Evolutionary conservation across 2,797 vertebrate genomes (phyloP).

Genomic region (Eospalax fontanierii): DNA sequence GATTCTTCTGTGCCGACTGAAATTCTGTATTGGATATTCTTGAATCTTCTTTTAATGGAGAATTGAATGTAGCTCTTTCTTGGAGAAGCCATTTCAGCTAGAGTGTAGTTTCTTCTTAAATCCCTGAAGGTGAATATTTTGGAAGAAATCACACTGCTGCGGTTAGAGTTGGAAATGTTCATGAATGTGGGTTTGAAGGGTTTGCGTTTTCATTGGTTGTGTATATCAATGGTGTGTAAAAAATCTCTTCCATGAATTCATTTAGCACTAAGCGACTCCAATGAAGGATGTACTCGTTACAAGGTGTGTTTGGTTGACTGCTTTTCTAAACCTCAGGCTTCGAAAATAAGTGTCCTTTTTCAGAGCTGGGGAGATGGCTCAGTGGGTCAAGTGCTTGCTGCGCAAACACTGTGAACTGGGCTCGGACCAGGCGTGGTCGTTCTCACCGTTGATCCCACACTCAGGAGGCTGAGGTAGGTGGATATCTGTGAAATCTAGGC

Average conservation of each 20-base stretch:
- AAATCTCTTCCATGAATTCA: neutral
- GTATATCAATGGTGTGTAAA: neutral
- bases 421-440: too few relatives aligned
- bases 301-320: neutral
- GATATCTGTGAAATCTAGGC: too few relatives aligned
- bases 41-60: conserved; percentile 23
- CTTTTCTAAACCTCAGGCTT: conserved; percentile 3
- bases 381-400: neutral
- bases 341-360: neutral
- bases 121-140: neutral
- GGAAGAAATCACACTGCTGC: neutral
- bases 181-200: neutral
- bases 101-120: conserved; percentile 23
- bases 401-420: neutral
- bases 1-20: neutral
- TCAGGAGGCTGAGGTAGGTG: too few relatives aligned
- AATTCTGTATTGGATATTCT: conserved; percentile 18
- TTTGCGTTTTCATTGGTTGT: neutral
- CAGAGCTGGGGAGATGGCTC: neutral
- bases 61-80: neutral
- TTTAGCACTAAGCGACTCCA: neutral
- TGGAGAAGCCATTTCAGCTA: neutral
- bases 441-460: too few relatives aligned
- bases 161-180: conserved; percentile 15
- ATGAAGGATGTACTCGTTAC: neutral